Evolutionary conservation across 2,888 invertebrate genomes (phyloP), one percentile per base, ranked within the genome.

Genomic region (Eristalis arbustorum): DNA sequence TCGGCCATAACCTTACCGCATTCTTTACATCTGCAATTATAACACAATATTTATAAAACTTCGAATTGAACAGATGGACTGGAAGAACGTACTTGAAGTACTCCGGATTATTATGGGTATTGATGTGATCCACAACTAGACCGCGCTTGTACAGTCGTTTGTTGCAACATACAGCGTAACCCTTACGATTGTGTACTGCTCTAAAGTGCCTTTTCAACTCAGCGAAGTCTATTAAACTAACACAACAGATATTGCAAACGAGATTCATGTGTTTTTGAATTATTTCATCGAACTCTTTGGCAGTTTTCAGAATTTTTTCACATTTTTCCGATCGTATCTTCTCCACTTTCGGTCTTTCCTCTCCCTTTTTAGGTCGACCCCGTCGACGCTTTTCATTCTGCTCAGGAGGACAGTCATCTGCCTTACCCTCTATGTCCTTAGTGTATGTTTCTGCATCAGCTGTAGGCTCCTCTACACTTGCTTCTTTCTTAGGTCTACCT

Each of bases 101-200:
- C 23, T 89, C 89, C 6, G 89, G 89, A 82, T 90, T 89, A 11
- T 88, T 76, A 78, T 90, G 90, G 14, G 83, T 81, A 18, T 88
- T 88, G 0, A 90, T 89, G 67, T 90, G 90, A 59, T 90, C 89
- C 3, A 90, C 82, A 34, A 90, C 85, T 8, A 88, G 62, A 1
- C 88, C 87, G 3, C 89, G 74, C 34, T 89, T 88, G n/a, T 88
- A 89, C 0, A 89, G 81, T 77, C 89, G 88, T 28, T 89, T 88
- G 73, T 89, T 89, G 66, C 90, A 90, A 66, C 90, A 90, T 6
- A 87, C 80, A 3, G 89, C 76, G 59, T 89, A 90, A 1, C 89
- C 89, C 25, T 85, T 84, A 5, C 84, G 57, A 23, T 89, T 88
- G 74, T 90, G 90, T 8, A 64, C 62, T 3, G 64, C 63, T 11